Evolutionary conservation across 2,888 invertebrate species (phyloP).

Genomic region (Biston betularia): DNA sequence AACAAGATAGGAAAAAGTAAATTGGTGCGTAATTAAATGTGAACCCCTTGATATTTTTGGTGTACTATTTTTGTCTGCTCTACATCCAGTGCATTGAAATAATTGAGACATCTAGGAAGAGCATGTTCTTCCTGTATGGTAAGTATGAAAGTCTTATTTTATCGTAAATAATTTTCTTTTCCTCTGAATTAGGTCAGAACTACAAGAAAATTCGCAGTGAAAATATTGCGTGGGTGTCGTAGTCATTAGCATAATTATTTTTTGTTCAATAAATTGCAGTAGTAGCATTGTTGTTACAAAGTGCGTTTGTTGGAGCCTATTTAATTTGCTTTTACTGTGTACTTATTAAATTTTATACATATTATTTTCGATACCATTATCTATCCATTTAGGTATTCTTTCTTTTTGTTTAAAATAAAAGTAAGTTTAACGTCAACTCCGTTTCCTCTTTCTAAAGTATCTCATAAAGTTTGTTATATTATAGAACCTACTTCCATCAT

Average conservation of each 20-base stretch:
- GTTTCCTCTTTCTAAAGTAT: too few relatives aligned
- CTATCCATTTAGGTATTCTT: too few relatives aligned
- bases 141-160: conserved; percentile 54
- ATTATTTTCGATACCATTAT: background rate
- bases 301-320: conserved; percentile 23
- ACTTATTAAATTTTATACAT: conserved; percentile 7
- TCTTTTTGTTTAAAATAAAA: background rate
- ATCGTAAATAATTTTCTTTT: conserved; percentile 44
- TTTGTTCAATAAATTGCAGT: conserved; percentile 48
- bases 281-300: conserved; percentile 37
- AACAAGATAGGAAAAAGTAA: conserved; percentile 34
- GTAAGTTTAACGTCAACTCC: too few relatives aligned
- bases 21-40: conserved; percentile 39
- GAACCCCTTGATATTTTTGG: conserved; percentile 75
- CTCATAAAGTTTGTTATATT: too few relatives aligned
- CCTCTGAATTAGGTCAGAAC: conserved; percentile 44
- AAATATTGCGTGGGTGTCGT: conserved; percentile 61
- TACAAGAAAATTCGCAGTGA: conserved; percentile 34
- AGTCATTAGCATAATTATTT: conserved; percentile 68
- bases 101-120: conserved; percentile 82
- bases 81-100: conserved; percentile 81
- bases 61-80: conserved; percentile 85
- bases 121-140: conserved; percentile 78
- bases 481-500: background rate
- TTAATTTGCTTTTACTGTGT: conserved; percentile 28